Percentiles rank a stretch among this genome's conserved stretches.
phyloP scores from a whole-genome alignment of 2,113 vertebrate species.

The Atlantisia rogersi region DNA sequence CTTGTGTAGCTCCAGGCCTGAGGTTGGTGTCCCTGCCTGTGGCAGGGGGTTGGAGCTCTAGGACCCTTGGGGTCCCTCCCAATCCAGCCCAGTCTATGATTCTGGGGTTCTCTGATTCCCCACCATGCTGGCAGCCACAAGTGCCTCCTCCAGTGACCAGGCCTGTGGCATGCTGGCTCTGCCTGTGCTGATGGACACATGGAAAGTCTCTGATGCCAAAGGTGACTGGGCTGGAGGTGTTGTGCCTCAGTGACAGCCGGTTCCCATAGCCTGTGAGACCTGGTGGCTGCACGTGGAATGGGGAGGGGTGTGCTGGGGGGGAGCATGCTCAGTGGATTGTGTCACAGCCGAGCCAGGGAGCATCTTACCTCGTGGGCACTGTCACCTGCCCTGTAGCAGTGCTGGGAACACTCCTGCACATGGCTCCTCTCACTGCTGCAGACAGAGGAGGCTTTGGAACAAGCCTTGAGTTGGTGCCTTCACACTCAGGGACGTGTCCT shows the following conservation, averaged over 20 bases:
- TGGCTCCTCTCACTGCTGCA: not conserved
- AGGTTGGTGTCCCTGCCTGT: no score
- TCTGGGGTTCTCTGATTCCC: not conserved
- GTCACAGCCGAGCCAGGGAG: not conserved
- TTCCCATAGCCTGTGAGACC: not conserved
- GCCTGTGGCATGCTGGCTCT: not conserved
- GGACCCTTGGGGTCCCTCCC: no score
- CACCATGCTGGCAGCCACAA: not conserved
- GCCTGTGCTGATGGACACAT: not conserved
- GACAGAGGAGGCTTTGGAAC: not conserved
- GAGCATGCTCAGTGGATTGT: not conserved
- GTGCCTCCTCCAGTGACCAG: not conserved
- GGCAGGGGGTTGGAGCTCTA: no score
- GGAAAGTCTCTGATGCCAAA: not conserved
- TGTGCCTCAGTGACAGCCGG: no score
- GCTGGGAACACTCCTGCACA: not conserved
- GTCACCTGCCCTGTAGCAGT: not conserved
- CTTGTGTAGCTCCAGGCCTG: no score
- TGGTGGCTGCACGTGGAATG: not conserved
- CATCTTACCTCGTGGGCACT: fast-evolving
- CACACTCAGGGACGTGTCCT: fast-evolving
- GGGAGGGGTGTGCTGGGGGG: not conserved
- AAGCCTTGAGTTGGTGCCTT: not conserved
- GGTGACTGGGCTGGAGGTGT: not conserved
- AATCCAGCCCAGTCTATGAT: no score